Percentiles rank a stretch among this genome's conserved stretches.
Evolutionary conservation across 1,140 invertebrate genomes (phyloP).

Genomic region (Aplysia californica): DNA sequence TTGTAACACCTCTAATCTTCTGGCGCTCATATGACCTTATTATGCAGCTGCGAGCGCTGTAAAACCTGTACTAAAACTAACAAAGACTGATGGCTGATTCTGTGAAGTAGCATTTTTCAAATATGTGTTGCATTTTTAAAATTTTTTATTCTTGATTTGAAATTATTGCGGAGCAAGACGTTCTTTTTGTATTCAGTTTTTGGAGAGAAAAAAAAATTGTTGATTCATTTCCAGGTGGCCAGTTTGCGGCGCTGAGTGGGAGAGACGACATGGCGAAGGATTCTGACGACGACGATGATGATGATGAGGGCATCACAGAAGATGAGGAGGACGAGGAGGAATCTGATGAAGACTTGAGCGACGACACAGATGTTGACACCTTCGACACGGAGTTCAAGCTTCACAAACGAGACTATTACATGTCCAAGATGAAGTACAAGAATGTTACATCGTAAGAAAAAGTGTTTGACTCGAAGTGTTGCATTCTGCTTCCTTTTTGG

Average conservation of each 20-base stretch:
- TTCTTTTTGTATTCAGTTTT: background rate
- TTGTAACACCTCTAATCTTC: too few species aligned
- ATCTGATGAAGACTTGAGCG: slow-evolving; percentile 32
- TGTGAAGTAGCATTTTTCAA: too few species aligned
- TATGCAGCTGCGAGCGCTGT: too few species aligned
- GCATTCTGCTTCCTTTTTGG: background rate
- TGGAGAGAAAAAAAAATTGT: background rate
- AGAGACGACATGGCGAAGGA: slow-evolving; percentile 34
- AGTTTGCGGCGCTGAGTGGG: slow-evolving; percentile 36
- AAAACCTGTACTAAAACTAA: too few species aligned
- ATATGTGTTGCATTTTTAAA: background rate
- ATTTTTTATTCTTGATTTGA: background rate
- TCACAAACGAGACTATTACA: slow-evolving; percentile 93
- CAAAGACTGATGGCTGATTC: too few species aligned
- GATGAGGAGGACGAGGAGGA: slow-evolving; percentile 21
- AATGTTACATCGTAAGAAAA: slow-evolving; percentile 74
- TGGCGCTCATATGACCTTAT: too few species aligned
- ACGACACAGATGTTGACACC: slow-evolving; percentile 52
- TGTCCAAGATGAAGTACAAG: slow-evolving; percentile 85
- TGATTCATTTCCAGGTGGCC: background rate
- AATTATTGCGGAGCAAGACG: background rate
- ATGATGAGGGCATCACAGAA: slow-evolving; percentile 4
- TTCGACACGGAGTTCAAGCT: slow-evolving; percentile 80
- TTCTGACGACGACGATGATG: slow-evolving; percentile 27
- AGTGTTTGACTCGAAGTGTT: too few species aligned